Base-by-base conservation (phyloP, 2,888 invertebrate species). In the Lamellibrachia satsuma region DNA sequence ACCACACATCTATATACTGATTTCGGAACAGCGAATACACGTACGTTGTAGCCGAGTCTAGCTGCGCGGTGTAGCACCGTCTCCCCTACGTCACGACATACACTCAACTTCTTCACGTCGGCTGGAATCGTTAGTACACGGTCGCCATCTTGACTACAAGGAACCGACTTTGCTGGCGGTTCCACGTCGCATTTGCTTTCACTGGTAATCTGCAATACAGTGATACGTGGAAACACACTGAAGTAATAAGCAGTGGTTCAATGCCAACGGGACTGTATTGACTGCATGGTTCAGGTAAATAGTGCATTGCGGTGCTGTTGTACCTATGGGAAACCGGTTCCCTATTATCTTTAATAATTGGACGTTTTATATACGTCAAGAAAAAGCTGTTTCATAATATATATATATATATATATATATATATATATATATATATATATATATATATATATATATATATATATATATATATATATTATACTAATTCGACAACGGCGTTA, bases 51-150 rank as follows among this genome's bases (percentile, higher is more conserved):
- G 92, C 98, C 98, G 93, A 98, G 97, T 95, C 99, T 97, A 2
- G 99, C 98, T 91, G 99, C 98, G 95, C 99, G 97, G 96, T 99
- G 99, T 92, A 99, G 97, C 95, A 98, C 97, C 1, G 99, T 99
- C 97, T 99, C 99, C 8, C 99, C 99, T 57, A 99, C 98, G 92
- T 99, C 98, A 96, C 99, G 99, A 96, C 99, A 99, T 92, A 99
- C 97, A 91, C 60, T 92, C 22, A 94, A 52, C 52, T 92, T 93
- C 92, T 91, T 92, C 52, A 93, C 93, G 51, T 93, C 92, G 4
- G 91, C 91, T n/a, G 93, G 93, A 7, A 93, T 91, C 75, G 75
- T 75, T n/a, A 75, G 22, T 15, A 75, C 22, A 22, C 75, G 75
- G 75, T 75, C 75, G 22, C 75, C 75, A 75, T 22, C 75, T 75